These are phyloP conservation scores for Drosophila pruinosa DNA, from an alignment of 1,140 invertebrate species.

Conservation along the genomic window DNA sequence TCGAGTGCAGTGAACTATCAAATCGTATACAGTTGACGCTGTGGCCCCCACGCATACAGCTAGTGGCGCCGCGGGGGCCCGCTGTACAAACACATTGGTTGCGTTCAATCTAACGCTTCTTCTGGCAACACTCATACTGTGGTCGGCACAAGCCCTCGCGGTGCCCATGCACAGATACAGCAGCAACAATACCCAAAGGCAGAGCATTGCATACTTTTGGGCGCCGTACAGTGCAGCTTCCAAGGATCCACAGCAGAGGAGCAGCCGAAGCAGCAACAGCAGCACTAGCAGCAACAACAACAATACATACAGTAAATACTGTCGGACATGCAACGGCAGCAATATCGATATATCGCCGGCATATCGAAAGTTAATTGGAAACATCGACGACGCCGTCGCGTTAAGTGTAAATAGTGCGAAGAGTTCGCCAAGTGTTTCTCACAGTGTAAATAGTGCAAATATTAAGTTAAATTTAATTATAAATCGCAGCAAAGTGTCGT, in stretches of 20 bases:
- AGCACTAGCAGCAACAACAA: background rate
- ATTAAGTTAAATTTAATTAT: conserved; percentile 77
- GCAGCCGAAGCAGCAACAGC: conserved; percentile 9
- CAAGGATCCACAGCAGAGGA: conserved; percentile 21
- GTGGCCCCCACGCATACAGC: conserved; percentile 82
- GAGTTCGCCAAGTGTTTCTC: conserved; percentile 50
- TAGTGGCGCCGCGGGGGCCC: conserved; percentile 82
- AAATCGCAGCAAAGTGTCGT: conserved; percentile 54
- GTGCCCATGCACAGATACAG: conserved; percentile 66
- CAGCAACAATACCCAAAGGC: conserved; percentile 21
- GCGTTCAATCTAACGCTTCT: conserved; percentile 57
- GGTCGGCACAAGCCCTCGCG: conserved; percentile 77
- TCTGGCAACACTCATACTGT: conserved; percentile 62
- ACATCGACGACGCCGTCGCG: conserved; percentile 15
- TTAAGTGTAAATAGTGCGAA: conserved; percentile 54
- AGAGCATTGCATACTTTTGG: conserved; percentile 58
- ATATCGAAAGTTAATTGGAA: conserved; percentile 50
- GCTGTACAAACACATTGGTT: conserved; percentile 67
- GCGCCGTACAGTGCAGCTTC: conserved; percentile 3
- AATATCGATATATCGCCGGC: conserved; percentile 1
- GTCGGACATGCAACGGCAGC: conserved; percentile 56
- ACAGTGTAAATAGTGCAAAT: conserved; percentile 81
- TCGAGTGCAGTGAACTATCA: conserved; percentile 60
- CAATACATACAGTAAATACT: conserved; percentile 13
- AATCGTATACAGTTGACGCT: conserved; percentile 72